Base-by-base conservation (phyloP, 1,140 invertebrate genomes). In the Campoletis sonorensis region DNA sequence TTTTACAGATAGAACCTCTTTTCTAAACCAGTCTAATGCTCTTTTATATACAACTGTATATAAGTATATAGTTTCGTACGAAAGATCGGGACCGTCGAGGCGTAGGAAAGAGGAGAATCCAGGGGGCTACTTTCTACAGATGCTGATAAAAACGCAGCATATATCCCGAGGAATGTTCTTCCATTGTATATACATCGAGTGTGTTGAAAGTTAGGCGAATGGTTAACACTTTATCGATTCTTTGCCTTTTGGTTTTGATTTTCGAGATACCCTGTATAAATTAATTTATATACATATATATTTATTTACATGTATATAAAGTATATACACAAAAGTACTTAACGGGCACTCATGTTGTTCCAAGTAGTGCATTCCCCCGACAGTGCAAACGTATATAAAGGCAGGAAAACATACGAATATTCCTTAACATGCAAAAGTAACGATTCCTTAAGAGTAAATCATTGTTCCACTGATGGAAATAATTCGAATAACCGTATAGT, bases 61-160 rank as follows among this genome's bases (percentile, higher is more conserved):
- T 58, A n/a, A n/a, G n/a, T n/a, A 58, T 21, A 58, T 58, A 58
- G 4, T n/a, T 58, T 37, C 40, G 30, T 30, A 33, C 21, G 68
- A 3, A 37, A 18, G 7, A 45, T 58, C 54, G 54, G 21, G 54
- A 58, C 5, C 54, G 54, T 68, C 4, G 64, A 58, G 54, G 18
- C 54, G 8, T n/a, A 71, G 68, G 18, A 71, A 71, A 71, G 7
- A 13, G 68, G 7, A 71, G 68, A 30, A 71, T 71, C 68, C 8
- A 58, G 64, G 26, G 68, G 68, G 68, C 68, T 71, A 71, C 68
- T 71, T 71, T 71, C 68, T 40, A 71, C 54, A 58, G 30, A 71
- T 71, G 68, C 68, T 16, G 33, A 30, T n/a, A 71, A 71, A 18
- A 27, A 71, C n/a, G 68, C 68, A 71, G 18, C 68, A 40, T 23